Evolutionary conservation across 2,797 vertebrate genomes (phyloP), one percentile per base, ranked within the genome.

Genomic region (Fringilla coelebs): DNA sequence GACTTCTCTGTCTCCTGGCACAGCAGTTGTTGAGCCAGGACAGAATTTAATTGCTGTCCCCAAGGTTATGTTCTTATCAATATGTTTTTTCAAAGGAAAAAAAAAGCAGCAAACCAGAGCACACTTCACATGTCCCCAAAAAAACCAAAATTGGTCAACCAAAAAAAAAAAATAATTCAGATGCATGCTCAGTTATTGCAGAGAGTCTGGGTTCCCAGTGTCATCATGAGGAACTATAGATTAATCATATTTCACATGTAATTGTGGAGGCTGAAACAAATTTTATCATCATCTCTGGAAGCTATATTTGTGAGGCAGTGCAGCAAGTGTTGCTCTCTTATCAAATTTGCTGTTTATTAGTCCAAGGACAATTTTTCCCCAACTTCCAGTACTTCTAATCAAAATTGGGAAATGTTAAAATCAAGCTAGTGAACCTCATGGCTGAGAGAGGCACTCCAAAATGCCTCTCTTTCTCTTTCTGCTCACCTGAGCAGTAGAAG

Each of bases 321-420:
- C 49, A 82, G 61, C 31, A 77, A 79, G 9, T 32, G n/a, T 43
- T 58, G 25, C 25, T 92, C 61, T 54, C 15, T 51, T 71, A 82
- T 54, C 29, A 77, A 62, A 83, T 92, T 83, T 81, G 24, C 75
- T 62, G 32, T 72, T 94, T 88, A 73, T 91, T 92, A 93, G 73
- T 73, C 62, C 87, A 91, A 94, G 70, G 73, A 76, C 28, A 29
- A 17, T n/a, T 86, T 81, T 77, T 54, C 18, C n/a, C 48, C 72
- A 77, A 80, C 25, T 89, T 63, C 65, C 51, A 68, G 34, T 46
- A 51, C 76, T 80, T 85, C 63, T 88, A 71, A 95, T 79, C 38
- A 38, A 38, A 74, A 80, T 57, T 75, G 76, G 58, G 62, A 79
- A 85, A 75, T 91, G 67, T 38, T 55, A 55, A 91, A 93, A 72